Conservation (phyloP, 2,797 vertebrate genomes). For the Gallinago stenura region DNA sequence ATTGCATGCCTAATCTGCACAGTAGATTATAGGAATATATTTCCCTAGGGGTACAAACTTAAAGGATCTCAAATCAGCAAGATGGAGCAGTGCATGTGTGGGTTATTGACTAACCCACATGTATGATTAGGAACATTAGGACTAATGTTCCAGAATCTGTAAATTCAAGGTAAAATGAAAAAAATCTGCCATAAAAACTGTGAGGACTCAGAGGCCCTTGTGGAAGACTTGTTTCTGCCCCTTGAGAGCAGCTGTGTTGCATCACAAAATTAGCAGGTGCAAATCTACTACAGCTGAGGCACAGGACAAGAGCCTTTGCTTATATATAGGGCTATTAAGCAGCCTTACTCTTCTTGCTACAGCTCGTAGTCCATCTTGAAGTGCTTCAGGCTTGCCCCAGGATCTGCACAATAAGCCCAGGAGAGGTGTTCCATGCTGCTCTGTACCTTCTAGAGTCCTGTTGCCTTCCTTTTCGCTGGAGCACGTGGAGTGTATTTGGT, state of each 20-base stretch:
- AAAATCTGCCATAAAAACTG: neutral
- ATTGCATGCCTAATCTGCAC: neutral
- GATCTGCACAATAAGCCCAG: fast-evolving
- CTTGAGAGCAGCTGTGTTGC: neutral
- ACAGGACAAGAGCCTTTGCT: neutral
- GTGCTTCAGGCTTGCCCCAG: fast-evolving
- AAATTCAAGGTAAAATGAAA: neutral
- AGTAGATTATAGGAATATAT: neutral
- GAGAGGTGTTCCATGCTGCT: neutral
- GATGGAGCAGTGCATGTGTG: neutral
- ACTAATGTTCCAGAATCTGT: neutral
- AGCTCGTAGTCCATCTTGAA: fast-evolving
- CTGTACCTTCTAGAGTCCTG: fast-evolving
- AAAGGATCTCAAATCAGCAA: neutral
- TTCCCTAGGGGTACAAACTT: neutral
- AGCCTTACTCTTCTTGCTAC: fast-evolving
- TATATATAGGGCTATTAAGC: fast-evolving
- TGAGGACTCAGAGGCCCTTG: neutral
- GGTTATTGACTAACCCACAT: neutral
- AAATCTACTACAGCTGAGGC: neutral
- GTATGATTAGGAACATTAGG: neutral
- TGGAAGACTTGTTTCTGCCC: neutral
- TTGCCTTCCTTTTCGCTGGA: neutral
- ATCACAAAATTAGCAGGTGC: neutral
- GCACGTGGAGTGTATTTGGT: fast-evolving